Conservation (phyloP, 1,140 invertebrate genomes). For the Eufriesea mexicana region DNA sequence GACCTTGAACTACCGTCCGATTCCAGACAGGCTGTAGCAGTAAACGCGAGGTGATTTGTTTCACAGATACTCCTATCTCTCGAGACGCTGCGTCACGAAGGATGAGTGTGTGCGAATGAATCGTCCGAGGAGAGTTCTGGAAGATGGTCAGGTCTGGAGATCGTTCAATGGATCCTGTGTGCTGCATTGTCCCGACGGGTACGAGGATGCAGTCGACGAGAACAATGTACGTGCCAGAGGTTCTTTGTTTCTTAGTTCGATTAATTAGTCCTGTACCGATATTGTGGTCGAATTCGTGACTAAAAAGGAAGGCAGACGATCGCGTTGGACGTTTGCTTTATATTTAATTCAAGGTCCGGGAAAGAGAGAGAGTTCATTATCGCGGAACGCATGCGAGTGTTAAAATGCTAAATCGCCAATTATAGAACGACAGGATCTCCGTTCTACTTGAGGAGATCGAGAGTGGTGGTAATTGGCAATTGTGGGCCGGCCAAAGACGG, state of each 20-base stretch:
- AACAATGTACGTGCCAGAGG: conserved; percentile 66
- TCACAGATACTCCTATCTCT: conserved; percentile 77
- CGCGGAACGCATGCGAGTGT: neutral
- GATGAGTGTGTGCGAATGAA: conserved; percentile 80
- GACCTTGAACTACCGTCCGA: neutral
- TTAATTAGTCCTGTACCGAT: neutral
- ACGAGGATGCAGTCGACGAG: conserved; percentile 71
- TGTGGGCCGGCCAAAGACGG: neutral
- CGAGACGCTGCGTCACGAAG: conserved; percentile 84
- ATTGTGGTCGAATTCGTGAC: neutral
- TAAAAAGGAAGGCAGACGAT: neutral
- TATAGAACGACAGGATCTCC: neutral
- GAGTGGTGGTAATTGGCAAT: neutral
- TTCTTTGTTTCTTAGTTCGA: neutral
- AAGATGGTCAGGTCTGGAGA: conserved; percentile 69
- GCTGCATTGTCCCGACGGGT: conserved; percentile 83
- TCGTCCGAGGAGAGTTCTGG: conserved; percentile 43
- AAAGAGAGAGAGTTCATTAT: neutral
- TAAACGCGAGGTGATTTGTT: conserved; percentile 14
- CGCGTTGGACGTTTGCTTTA: neutral
- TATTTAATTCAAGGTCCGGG: neutral
- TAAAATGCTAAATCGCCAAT: conserved; percentile 16
- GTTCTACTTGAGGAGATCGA: neutral
- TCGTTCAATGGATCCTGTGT: conserved; percentile 82
- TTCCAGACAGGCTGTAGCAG: neutral